Base-by-base conservation (phyloP, 1,140 invertebrate species). In the Cotesia chilonis region DNA sequence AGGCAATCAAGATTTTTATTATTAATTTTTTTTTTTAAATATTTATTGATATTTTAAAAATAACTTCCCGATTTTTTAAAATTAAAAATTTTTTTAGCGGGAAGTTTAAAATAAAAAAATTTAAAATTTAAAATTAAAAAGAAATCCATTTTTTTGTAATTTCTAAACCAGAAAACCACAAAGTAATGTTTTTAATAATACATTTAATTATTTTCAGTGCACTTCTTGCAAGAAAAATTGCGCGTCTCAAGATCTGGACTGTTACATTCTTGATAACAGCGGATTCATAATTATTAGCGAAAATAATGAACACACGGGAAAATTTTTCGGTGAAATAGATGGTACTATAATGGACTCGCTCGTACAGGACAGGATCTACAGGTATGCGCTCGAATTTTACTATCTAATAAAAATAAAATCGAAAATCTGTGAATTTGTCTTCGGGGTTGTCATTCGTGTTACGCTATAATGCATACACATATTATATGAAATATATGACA, bases 261-360 rank as follows among this genome's bases (percentile, higher is more conserved):
- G 96, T 82, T 97, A 96, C 82, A 92, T 98, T 9, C 85, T 97
- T 52, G 96, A 98, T 79, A 95, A 97, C 82, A 96, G 95, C 83
- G 96, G 96, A 7, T 98, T 96, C 83, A 92, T 97, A n/a, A 93
- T 97, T 38, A 91, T 96, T 35, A 96, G 95, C 4, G 95, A 97
- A 83, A 91, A 93, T 73, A 88, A 90, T 38, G 90, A 94, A 64
- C 93, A 96, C 80, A 95, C 94, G 3, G 94, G 94, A 9, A 89
- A 92, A 76, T 98, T 97, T 85, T 97, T 97, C 79, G 96, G 96
- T 0, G 94, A 97, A 82, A 93, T 97, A 59, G 95, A 98, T 82
- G 95, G 95, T n/a, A 96, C 95, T 1, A 95, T 98, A 60, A 96
- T 97, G 94, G 94, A 97, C 82, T 95, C 94, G 0, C 84, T 98